Percentiles rank a stretch among this genome's conserved stretches.
Conservation (phyloP, 2,113 vertebrate species). For the Salminus brasiliensis region DNA sequence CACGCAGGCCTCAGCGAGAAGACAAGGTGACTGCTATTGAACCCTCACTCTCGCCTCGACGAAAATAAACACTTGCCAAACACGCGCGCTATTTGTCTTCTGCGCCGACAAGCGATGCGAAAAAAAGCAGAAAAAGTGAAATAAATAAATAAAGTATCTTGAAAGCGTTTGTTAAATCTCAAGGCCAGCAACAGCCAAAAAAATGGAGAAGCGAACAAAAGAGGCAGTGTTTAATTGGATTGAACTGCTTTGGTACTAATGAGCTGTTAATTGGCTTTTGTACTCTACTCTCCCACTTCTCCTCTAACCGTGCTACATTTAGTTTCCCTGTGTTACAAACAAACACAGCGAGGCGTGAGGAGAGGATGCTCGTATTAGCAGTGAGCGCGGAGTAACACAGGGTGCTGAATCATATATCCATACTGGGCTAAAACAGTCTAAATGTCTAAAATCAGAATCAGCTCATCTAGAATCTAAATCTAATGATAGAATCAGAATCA, state of each 20-base stretch:
- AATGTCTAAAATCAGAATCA: too few species aligned
- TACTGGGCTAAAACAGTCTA: too few species aligned
- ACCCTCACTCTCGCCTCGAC: constrained; percentile 44
- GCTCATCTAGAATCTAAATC: neutral
- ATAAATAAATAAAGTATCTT: constrained; percentile 59
- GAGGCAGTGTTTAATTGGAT: constrained; percentile 64
- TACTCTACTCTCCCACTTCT: constrained; percentile 60
- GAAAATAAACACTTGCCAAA: constrained; percentile 58
- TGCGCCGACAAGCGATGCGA: constrained; percentile 35
- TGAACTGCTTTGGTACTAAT: constrained; percentile 71
- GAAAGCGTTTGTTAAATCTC: constrained; percentile 54
- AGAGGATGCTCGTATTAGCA: constrained; percentile 6
- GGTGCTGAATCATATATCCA: too few species aligned
- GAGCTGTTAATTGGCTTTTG: constrained; percentile 75
- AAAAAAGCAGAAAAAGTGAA: constrained; percentile 40
- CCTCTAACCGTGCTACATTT: constrained; percentile 57
- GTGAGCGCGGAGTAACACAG: too few species aligned
- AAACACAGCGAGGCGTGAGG: constrained; percentile 55
- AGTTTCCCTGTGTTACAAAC: constrained; percentile 57
- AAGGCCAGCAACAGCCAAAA: constrained; percentile 39
- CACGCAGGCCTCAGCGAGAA: constrained; percentile 44
- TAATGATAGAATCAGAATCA: too few species aligned
- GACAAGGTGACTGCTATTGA: constrained; percentile 48
- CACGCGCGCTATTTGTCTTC: constrained; percentile 54
- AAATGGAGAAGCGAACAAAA: constrained; percentile 32